phyloP scores from a whole-genome alignment of 1,140 invertebrate species.

The Agrilus planipennis region DNA sequence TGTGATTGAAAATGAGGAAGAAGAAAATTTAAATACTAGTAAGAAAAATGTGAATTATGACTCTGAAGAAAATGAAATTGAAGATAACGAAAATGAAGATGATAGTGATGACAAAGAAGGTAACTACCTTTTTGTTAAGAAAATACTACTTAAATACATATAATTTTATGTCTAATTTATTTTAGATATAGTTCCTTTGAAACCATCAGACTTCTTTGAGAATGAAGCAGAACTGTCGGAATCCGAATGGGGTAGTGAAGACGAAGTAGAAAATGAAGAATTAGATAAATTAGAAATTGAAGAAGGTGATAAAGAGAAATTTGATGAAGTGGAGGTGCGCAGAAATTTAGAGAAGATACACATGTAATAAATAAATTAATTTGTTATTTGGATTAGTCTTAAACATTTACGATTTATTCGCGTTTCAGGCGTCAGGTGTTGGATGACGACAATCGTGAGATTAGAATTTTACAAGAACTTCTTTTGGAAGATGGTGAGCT shows the following conservation, averaged over 20 bases:
- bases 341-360: constrained; percentile 58
- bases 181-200: constrained; percentile 15
- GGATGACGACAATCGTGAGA: constrained; percentile 68
- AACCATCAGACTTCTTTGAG: constrained; percentile 60
- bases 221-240: constrained; percentile 78
- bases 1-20: constrained; percentile 28
- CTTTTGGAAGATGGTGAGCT: constrained; percentile 80
- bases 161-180: neutral
- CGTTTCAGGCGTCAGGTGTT: constrained; percentile 55
- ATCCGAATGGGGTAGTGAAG: constrained; percentile 64
- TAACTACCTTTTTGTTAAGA: neutral
- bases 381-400: neutral
- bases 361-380: constrained; percentile 36
- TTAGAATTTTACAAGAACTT: constrained; percentile 66
- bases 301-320: constrained; percentile 61
- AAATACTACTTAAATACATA: constrained; percentile 2
- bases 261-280: constrained; percentile 64
- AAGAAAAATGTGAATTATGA: constrained; percentile 51
- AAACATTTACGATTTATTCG: too few species aligned
- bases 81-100: constrained; percentile 19
- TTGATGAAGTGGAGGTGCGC: constrained; percentile 53
- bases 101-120: neutral
- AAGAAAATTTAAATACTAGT: constrained; percentile 31
- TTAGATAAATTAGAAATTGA: constrained; percentile 63
- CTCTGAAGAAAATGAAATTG: constrained; percentile 65